Base-by-base conservation (phyloP, 2,113 vertebrate species). In the Alosa alosa region DNA sequence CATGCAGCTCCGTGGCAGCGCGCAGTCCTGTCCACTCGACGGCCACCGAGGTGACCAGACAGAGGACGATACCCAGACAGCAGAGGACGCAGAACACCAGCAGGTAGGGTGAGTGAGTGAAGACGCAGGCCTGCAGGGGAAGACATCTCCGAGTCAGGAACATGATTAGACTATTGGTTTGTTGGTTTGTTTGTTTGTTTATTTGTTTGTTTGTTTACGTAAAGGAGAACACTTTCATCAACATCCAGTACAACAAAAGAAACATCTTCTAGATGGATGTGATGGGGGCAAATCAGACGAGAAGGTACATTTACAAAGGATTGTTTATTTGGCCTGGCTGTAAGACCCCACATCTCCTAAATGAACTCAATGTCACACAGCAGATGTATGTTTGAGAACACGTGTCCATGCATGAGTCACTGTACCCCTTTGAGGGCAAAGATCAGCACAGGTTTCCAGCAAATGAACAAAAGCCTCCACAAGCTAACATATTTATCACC, bases 11-110 rank as follows among this genome's bases (percentile, higher is more conserved):
- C 88, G 96, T 97, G 91, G 98, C 97, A 87, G 97, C 98, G 89
- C 96, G 96, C 84, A 98, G 95, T 25, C 98, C 98, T 0, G 97
- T 99, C 97, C 97, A 99, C 89, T 99, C 98, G 89, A 99, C 96
- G 0, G 97, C 96, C 91, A 99, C 95, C 1, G 97, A 99, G 22
- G 98, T 97, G 92, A 96, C 91, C 78, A 99, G 95, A 89, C 98
- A 99, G 85, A 99, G 93, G 15, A 95, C 64, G 52, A 99, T 99
- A 47, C 97, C 97, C 86, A 99, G 94, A 89, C 96, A 97, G 92
- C 97, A 98, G 83, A 99, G 96, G 84, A 97, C 89, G 1, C 97
- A 97, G 95, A 99, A 99, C 89, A 98, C 95, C 64, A 94, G 95
- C 90, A 97, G 96, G 86, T 99, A 98, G 85, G 92, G 93, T 0